These are phyloP conservation scores for Seriola aureovittata DNA, from an alignment of 2,113 vertebrate species.

Conservation along the genomic window DNA sequence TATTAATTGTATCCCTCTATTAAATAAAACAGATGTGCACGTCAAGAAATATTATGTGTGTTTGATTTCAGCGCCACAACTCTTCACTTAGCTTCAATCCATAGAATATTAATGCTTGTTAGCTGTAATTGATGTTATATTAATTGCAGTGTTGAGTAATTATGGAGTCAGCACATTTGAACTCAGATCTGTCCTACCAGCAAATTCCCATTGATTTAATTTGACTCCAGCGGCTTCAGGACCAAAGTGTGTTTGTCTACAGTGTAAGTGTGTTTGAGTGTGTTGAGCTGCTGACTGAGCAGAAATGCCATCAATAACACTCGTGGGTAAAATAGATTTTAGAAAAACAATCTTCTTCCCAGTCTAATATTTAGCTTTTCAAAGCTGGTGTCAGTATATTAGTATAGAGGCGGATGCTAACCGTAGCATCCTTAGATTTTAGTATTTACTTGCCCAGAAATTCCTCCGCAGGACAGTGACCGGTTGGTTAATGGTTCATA, in stretches of 20 bases:
- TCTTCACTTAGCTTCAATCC: neutral
- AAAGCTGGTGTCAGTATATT: neutral
- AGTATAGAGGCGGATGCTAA: neutral
- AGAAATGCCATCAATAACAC: neutral
- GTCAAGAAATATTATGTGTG: neutral
- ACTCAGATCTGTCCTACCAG: neutral
- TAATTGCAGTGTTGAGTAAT: neutral
- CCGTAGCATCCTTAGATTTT: neutral
- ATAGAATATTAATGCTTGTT: neutral
- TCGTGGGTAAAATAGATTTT: neutral
- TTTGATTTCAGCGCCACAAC: neutral
- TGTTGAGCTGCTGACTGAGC: neutral
- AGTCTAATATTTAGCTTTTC: neutral
- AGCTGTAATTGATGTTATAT: neutral
- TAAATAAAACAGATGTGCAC: neutral
- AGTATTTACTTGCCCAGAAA: neutral
- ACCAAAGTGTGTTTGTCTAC: neutral
- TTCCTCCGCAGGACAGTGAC: neutral
- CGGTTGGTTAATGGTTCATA: neutral
- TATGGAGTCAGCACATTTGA: neutral
- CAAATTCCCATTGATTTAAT: constrained; percentile 2
- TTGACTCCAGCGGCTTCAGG: constrained; percentile 6
- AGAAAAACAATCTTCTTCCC: neutral
- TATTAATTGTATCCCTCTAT: neutral
- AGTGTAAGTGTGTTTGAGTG: neutral